These are phyloP conservation scores for Cladorhizidae sp. DNA, from an alignment of 37 sponge, comb jelly and placozoan species.

Conservation along the genomic window DNA sequence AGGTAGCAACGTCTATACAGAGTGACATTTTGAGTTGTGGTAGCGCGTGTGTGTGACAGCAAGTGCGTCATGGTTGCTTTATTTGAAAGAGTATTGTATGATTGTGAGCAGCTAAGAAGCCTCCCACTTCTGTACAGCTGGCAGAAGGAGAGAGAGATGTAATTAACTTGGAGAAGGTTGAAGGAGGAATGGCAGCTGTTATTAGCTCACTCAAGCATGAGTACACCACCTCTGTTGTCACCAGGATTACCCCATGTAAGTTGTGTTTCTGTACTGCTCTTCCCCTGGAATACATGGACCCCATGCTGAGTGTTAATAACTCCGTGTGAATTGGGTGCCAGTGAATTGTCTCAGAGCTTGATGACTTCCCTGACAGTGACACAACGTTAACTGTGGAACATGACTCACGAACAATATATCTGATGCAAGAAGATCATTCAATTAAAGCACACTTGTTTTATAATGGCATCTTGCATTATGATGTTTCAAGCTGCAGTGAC, in stretches of 20 bases:
- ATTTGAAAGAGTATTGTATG: neutral
- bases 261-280: no score
- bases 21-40: neutral
- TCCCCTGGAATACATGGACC: no score
- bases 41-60: neutral
- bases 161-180: conserved; percentile 44
- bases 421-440: no score
- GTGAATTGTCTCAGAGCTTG: no score
- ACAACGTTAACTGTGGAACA: no score
- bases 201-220: conserved; percentile 60
- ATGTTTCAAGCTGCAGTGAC: no score
- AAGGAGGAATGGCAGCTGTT: conserved; percentile 41
- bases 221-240: conserved; percentile 48
- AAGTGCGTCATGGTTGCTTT: neutral
- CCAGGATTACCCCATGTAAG: conserved; percentile 74
- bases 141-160: conserved; percentile 53
- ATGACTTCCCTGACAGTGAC: no score
- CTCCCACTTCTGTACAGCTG: neutral
- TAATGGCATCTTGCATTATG: no score
- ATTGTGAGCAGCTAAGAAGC: conserved; percentile 12
- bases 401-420: no score
- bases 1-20: neutral
- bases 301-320: no score
- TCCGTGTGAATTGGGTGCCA: no score
- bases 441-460: no score